Percentiles rank a stretch among this genome's conserved stretches.
phyloP scores from a whole-genome alignment of 2,888 invertebrate genomes.

The Melanotus villosus region DNA sequence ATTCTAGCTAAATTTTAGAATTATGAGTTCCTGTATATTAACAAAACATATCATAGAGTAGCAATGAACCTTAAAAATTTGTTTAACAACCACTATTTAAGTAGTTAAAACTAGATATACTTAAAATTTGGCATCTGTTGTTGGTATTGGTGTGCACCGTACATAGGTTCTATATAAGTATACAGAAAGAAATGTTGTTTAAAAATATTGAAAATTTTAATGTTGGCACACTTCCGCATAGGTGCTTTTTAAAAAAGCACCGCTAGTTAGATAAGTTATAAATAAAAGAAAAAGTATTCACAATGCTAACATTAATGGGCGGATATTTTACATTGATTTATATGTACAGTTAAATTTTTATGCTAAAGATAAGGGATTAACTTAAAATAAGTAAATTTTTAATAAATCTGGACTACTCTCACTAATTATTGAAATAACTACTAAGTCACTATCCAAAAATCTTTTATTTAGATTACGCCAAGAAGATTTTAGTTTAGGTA shows the following conservation, averaged over 20 bases:
- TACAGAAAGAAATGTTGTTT: too few species aligned
- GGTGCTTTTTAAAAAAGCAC: background rate
- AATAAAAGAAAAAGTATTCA: slow-evolving; percentile 13
- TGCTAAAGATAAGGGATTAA: slow-evolving; percentile 1
- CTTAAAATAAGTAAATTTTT: background rate
- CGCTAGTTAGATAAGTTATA: background rate
- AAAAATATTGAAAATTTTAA: too few species aligned
- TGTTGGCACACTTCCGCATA: slow-evolving; percentile 28
- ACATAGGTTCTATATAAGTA: too few species aligned
- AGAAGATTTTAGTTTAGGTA: too few species aligned
- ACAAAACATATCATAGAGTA: slow-evolving; percentile 15
- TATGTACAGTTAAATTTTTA: slow-evolving; percentile 39
- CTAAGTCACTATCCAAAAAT: too few species aligned
- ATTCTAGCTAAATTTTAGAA: slow-evolving; percentile 11
- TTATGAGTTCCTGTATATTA: background rate
- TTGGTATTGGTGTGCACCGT: too few species aligned
- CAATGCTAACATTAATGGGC: slow-evolving; percentile 55
- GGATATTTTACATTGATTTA: slow-evolving; percentile 55
- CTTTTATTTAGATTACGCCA: too few species aligned
- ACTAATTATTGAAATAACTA: background rate
- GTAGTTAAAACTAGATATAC: too few species aligned
- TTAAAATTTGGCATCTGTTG: slow-evolving; percentile 14
- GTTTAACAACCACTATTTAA: too few species aligned
- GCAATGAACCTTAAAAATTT: slow-evolving; percentile 6
- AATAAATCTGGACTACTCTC: background rate